phyloP scores from a whole-genome alignment of 92 coral and sea anemone genomes.

The Epizoanthus illoricatus region DNA sequence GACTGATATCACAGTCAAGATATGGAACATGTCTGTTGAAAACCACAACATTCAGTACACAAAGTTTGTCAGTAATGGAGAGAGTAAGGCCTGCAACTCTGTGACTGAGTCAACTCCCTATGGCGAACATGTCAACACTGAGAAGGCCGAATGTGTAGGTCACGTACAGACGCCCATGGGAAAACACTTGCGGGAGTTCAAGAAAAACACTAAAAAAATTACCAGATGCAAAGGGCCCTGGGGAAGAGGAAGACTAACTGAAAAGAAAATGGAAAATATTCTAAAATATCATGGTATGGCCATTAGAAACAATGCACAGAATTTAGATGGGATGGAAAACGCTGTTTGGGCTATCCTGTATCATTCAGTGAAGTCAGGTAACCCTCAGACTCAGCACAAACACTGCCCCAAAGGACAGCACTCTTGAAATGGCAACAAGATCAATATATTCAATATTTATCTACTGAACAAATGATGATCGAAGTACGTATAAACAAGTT shows the following conservation, averaged over 20 bases:
- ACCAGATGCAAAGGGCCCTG: not conserved
- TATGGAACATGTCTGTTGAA: not conserved
- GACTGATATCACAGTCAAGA: conserved; percentile 10
- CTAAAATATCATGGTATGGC: conserved; percentile 16
- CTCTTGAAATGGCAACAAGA: not conserved
- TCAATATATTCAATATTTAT: too few species aligned
- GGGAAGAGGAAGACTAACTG: conserved; percentile 10
- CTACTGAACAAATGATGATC: too few species aligned
- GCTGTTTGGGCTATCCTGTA: conserved; percentile 11
- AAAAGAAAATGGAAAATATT: conserved; percentile 6
- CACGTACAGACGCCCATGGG: conserved; percentile 13
- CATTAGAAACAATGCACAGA: conserved; percentile 9
- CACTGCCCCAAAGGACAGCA: not conserved
- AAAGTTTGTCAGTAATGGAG: conserved; percentile 15
- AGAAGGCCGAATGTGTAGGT: conserved; percentile 11
- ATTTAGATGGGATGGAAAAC: conserved; percentile 1
- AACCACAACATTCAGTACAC: not conserved
- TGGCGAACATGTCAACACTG: conserved; percentile 3
- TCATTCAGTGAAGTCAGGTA: not conserved
- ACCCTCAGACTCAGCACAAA: conserved; percentile 1
- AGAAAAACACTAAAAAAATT: not conserved
- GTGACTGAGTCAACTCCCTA: conserved; percentile 7
- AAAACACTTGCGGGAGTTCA: conserved; percentile 9
- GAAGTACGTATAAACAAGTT: too few species aligned
- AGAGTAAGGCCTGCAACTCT: not conserved